Evolutionary conservation across 2,888 invertebrate species (phyloP), one percentile per base, ranked within the genome.

Genomic region (Xanthorhoe designata): DNA sequence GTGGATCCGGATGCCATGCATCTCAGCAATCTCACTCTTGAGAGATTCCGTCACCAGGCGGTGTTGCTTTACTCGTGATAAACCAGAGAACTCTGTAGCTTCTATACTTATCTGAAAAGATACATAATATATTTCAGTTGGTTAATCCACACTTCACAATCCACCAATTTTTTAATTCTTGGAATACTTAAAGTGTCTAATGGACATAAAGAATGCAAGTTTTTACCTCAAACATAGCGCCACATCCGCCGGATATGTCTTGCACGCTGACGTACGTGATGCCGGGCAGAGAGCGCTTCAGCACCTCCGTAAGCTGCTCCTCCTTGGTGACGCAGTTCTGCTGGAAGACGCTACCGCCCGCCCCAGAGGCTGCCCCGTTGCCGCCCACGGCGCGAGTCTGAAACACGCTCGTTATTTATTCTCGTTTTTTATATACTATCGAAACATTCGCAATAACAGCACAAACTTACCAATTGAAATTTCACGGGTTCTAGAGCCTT

Each of bases 1-100:
- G 73, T 96, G 94, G 76, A 98, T 97, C 71, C 97, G 94, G 60
- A 98, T 91, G 8, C 97, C 98, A 84, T 98, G 98, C 96, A 97
- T 97, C 78, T 95, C 95, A 76, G 96, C 96, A 70, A 98, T 97
- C 89, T 97, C 96, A 74, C 94, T 94, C 80, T 96, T 96, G 49
- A 98, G 91, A 5, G 95, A 94, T 71, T 96, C 95, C 49, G 96
- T 97, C 6, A 97, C 95, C 35, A 96, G 84, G 72, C 95, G 93
- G 82, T 97, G 97, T 80, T 97, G 97, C 79, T 96, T 97, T 0
- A 96, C 95, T 63, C 95, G 94, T 24, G 95, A 94, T 42, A 97
- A 80, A 13, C 96, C 97, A 81, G 94, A 89, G 79, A 97, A 97
- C 77, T 97, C 96, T 35, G 91, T 90, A 1, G 96, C 94, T 86